Base-by-base conservation (phyloP, 2,888 invertebrate species). In the Rhogogaster chlorosoma region DNA sequence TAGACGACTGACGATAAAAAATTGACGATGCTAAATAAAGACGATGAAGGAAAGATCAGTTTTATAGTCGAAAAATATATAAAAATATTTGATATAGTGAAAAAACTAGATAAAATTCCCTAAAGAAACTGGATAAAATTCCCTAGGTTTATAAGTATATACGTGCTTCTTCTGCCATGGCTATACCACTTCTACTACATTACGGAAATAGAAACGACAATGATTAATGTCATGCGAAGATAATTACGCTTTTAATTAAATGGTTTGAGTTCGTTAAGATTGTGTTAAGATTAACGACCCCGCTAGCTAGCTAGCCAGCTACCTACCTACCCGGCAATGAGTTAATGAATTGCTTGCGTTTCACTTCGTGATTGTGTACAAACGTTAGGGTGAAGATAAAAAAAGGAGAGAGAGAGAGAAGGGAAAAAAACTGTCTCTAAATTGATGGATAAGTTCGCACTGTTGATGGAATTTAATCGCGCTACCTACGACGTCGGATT, bases 191-290 rank as follows among this genome's bases (percentile, higher is more conserved):
- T n/a, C 7, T 53, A n/a, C 53, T 53, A n/a, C 7, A 53, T n/a
- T 26, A 26, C 67, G 67, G 61, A 67, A 67, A 32, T 67, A 67
- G 67, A 67, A 67, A 67, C 32, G 29, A 32, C 67, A 73, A 73
- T 73, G 71, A 73, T 73, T 73, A 42, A 73, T 73, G 38, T 42
- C 38, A 12, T 73, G 18, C 77, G 77, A 49, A 61, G 57, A 57
- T 49, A 61, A 80, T 80, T 61, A 49, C 57, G 49, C 61, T 42
- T 49, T 57, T 80, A 49, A 80, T 80, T 73, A 73, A 73, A 73
- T 73, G 71, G 38, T 73, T 73, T 29, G 22, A 73, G 71, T 73
- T 73, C 42, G 71, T 73, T 73, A 42, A 73, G 71, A 73, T 73
- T 73, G 38, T 38, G 42, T 73, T 22, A 73, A 73, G 71, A 73